Conservation (phyloP, 2,113 vertebrate species). For the Menidia beryllina region DNA sequence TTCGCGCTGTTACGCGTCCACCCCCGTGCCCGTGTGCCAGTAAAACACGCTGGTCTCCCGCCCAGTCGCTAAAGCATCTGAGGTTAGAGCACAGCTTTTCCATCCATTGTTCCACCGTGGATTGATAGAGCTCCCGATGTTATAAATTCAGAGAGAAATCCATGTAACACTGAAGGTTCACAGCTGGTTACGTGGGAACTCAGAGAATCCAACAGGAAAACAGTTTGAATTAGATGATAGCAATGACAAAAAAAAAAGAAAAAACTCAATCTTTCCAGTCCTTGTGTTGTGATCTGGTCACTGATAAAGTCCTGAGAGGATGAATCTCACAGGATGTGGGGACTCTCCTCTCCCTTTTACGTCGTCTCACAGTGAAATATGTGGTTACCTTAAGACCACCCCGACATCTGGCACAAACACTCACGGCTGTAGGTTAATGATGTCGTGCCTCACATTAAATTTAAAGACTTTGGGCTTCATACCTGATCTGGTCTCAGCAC, state of each 20-base stretch:
- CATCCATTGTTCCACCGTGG: conserved; percentile 14
- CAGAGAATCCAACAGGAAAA: neutral
- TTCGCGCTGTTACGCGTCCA: conserved; percentile 16
- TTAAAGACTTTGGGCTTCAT: neutral
- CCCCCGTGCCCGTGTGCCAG: neutral
- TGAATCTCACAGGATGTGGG: no score
- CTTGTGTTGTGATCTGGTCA: no score
- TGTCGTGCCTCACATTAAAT: neutral
- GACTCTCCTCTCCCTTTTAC: no score
- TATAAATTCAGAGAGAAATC: conserved; percentile 7
- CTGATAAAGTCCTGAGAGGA: no score
- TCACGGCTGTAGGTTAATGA: neutral
- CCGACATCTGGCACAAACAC: neutral
- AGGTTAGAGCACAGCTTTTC: conserved; percentile 19
- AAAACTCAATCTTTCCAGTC: no score
- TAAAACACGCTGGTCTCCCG: conserved; percentile 25
- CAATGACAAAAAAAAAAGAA: neutral
- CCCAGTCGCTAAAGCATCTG: conserved; percentile 16
- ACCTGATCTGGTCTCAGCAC: neutral
- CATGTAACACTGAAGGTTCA: neutral
- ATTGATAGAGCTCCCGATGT: neutral
- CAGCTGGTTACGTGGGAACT: no score
- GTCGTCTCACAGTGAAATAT: no score
- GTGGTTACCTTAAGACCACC: no score
- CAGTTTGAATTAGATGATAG: neutral